Conservation (phyloP, 2,888 invertebrate genomes). For the Sericinus montela region DNA sequence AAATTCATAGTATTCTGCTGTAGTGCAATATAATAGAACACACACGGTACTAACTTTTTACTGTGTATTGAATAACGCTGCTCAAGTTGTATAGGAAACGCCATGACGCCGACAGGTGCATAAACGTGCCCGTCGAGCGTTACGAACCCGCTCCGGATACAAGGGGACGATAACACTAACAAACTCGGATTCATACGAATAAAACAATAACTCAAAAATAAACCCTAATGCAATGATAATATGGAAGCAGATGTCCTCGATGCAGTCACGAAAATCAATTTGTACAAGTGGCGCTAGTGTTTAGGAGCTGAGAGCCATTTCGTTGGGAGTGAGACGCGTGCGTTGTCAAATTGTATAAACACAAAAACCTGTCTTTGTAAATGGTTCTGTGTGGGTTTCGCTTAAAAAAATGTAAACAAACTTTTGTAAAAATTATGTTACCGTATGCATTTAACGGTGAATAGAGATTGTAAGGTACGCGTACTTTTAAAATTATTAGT, state of each 20-base stretch:
- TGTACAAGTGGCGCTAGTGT: slow-evolving; percentile 27
- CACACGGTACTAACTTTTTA: no score
- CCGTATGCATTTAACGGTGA: no score
- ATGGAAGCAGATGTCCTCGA: background rate
- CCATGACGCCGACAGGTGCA: slow-evolving; percentile 64
- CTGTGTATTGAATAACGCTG: slow-evolving; percentile 15
- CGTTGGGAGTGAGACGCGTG: background rate
- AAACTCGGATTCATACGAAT: slow-evolving; percentile 17
- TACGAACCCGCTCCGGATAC: slow-evolving; percentile 31
- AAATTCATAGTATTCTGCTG: no score
- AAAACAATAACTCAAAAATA: slow-evolving; percentile 11
- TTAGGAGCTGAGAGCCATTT: slow-evolving; percentile 3
- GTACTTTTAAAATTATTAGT: no score
- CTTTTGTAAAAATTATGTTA: no score
- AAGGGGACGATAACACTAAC: slow-evolving; percentile 37
- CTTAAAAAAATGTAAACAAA: background rate
- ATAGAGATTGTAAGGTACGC: no score
- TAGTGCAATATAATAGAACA: no score
- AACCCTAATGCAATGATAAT: slow-evolving; percentile 20
- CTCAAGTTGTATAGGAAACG: slow-evolving; percentile 18
- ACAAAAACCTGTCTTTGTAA: slow-evolving; percentile 3
- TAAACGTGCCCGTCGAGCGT: slow-evolving; percentile 49
- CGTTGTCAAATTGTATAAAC: slow-evolving; percentile 3
- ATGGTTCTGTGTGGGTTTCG: background rate
- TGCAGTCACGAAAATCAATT: slow-evolving; percentile 21